These are phyloP conservation scores for Acrobasis suavella DNA, from an alignment of 2,888 invertebrate genomes.

Conservation along the genomic window DNA sequence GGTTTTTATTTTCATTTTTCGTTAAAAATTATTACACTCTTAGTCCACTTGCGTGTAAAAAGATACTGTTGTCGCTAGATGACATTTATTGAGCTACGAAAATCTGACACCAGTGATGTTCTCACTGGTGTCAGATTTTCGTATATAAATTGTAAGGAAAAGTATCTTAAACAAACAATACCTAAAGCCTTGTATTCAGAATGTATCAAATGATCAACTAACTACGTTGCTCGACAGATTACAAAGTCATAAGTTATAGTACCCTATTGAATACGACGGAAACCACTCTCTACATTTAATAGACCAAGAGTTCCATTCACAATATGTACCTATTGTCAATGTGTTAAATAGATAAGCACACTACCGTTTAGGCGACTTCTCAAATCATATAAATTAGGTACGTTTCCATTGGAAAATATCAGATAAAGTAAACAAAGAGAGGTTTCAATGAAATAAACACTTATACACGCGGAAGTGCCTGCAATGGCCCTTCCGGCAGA, in stretches of 20 bases:
- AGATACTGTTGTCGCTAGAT: too few species aligned
- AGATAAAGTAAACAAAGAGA: constrained; percentile 20
- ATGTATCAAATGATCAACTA: not conserved
- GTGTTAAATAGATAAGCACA: constrained; percentile 6
- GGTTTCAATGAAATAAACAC: constrained; percentile 27
- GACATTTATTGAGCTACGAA: too few species aligned
- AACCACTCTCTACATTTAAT: constrained; percentile 3
- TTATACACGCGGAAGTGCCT: constrained; percentile 37
- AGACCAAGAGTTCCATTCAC: not conserved
- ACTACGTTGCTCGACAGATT: not conserved
- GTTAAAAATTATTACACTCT: too few species aligned
- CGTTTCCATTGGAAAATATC: constrained; percentile 9
- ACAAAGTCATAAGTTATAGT: not conserved
- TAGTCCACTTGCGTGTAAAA: too few species aligned
- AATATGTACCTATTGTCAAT: not conserved
- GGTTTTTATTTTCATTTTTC: too few species aligned
- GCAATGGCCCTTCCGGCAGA: constrained; percentile 42
- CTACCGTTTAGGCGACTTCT: constrained; percentile 8
- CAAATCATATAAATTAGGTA: constrained; percentile 3
- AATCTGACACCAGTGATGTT: too few species aligned
- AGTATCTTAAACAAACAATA: not conserved
- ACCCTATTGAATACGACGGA: not conserved
- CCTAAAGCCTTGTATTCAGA: not conserved
- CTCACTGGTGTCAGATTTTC: too few species aligned
- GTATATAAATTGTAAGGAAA: not conserved